These are phyloP conservation scores for Ganaspis brasiliensis DNA, from an alignment of 2,888 invertebrate genomes.

Conservation along the genomic window DNA sequence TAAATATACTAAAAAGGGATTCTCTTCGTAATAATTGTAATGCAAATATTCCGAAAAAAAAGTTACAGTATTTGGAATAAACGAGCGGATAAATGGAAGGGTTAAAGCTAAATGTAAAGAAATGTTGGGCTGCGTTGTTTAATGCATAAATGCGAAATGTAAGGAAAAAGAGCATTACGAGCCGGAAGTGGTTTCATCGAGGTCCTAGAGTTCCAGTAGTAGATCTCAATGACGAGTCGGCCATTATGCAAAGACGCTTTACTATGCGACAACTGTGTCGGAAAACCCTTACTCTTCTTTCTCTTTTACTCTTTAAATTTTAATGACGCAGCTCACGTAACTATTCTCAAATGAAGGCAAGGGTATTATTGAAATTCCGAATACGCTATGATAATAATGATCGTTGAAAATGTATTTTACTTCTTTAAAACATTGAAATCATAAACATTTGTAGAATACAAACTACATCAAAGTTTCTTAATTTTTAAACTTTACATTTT, in stretches of 20 bases:
- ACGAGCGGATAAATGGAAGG: too few relatives aligned
- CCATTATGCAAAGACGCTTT: conserved; percentile 39
- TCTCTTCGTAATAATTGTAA: too few relatives aligned
- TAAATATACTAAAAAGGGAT: too few relatives aligned
- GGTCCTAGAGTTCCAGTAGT: conserved; percentile 31
- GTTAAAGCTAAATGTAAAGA: neutral
- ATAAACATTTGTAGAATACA: neutral
- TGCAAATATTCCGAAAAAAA: too few relatives aligned
- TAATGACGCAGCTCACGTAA: conserved; percentile 37
- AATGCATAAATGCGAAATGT: neutral
- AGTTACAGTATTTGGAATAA: too few relatives aligned
- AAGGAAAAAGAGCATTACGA: conserved; percentile 9
- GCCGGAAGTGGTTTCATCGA: conserved; percentile 28
- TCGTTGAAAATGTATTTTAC: neutral
- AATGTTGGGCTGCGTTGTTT: neutral
- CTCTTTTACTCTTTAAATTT: conserved; percentile 7
- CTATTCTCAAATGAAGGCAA: conserved; percentile 9
- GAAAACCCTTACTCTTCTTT: neutral
- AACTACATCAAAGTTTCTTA: too few relatives aligned
- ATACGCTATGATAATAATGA: neutral
- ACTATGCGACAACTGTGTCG: conserved; percentile 26
- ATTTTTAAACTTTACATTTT: too few relatives aligned
- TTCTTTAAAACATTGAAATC: neutral
- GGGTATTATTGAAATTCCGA: conserved; percentile 6
- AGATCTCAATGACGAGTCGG: conserved; percentile 32